A percentile compares a stretch with the other conserved stretches of the same genome.
These are phyloP conservation scores for Lucifuga dentata DNA, from an alignment of 2,113 vertebrate species.

Conservation along the genomic window DNA sequence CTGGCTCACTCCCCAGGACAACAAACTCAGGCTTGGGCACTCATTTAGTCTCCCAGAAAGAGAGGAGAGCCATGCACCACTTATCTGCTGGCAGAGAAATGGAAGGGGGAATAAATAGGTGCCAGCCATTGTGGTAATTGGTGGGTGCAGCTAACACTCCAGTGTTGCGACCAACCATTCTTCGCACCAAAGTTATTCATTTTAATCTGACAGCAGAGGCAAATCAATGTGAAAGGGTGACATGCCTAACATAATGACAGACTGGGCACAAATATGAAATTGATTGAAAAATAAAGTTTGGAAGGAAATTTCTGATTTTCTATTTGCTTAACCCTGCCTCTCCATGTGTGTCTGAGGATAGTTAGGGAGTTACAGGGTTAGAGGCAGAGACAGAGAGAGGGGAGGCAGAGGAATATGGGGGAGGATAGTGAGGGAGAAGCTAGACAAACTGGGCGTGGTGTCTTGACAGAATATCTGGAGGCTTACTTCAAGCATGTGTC, in stretches of 20 bases:
- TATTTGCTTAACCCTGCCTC: conserved; percentile 11
- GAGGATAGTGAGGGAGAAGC: conserved; percentile 28
- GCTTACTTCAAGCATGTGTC: conserved; percentile 52
- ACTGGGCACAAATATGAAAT: background rate
- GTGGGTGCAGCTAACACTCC: conserved; percentile 26
- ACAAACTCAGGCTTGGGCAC: conserved; percentile 54
- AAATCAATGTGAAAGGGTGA: conserved; percentile 12
- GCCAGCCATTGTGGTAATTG: conserved; percentile 51
- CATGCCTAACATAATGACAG: background rate
- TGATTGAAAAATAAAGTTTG: conserved; percentile 32
- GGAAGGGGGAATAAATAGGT: conserved; percentile 52
- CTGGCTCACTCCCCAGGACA: conserved; percentile 60
- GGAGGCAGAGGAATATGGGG: conserved; percentile 9
- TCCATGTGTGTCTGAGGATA: background rate
- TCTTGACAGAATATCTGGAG: conserved; percentile 57
- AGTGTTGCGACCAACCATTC: background rate
- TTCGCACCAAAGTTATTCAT: conserved; percentile 35
- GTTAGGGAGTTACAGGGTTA: background rate
- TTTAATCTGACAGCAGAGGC: conserved; percentile 16
- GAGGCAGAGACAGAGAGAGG: conserved; percentile 2
- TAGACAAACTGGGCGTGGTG: conserved; percentile 51
- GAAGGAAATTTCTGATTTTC: conserved; percentile 15
- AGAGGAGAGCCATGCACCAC: conserved; percentile 51
- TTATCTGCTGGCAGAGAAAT: conserved; percentile 68
- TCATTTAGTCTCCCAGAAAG: conserved; percentile 38